Percentiles rank a stretch among this genome's conserved stretches.
phyloP scores from a whole-genome alignment of 2,888 invertebrate genomes.

The Drosophila vallismaia region DNA sequence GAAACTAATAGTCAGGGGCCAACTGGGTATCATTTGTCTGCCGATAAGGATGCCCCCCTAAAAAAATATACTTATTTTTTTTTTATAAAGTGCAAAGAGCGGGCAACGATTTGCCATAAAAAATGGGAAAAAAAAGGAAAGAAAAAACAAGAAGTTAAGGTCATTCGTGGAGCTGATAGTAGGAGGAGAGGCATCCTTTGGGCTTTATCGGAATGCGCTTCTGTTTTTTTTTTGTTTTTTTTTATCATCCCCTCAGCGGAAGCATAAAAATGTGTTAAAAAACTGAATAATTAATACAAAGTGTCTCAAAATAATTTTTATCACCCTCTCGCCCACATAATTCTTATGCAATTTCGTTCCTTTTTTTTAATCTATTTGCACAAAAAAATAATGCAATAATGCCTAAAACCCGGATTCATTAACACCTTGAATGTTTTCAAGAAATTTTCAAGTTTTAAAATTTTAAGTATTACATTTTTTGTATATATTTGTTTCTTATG shows the following conservation, averaged over 20 bases:
- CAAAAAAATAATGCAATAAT: background rate
- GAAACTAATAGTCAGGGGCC: constrained; percentile 29
- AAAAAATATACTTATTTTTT: background rate
- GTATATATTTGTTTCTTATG: too few species aligned
- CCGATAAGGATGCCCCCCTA: constrained; percentile 6
- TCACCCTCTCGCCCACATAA: constrained; percentile 14
- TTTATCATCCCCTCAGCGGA: constrained; percentile 26
- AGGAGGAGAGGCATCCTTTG: constrained; percentile 15
- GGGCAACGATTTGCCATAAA: constrained; percentile 1
- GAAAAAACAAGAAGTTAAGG: constrained; percentile 7
- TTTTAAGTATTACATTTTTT: too few species aligned
- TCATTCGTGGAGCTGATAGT: constrained; percentile 19
- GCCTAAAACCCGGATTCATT: background rate
- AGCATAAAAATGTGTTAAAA: constrained; percentile 24
- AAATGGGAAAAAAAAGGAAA: background rate
- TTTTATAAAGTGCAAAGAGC: constrained; percentile 6
- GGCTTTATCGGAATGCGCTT: constrained; percentile 13
- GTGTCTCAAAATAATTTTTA: constrained; percentile 7
- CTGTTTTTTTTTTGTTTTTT: constrained; percentile 13
- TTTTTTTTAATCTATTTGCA: background rate
- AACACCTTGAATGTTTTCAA: background rate
- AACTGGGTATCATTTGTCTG: constrained; percentile 19
- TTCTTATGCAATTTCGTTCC: constrained; percentile 5
- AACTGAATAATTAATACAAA: background rate
- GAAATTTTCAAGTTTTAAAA: background rate